These are phyloP conservation scores for Rugalucina vietnamica DNA, from an alignment of 2,888 invertebrate genomes.

Conservation along the genomic window DNA sequence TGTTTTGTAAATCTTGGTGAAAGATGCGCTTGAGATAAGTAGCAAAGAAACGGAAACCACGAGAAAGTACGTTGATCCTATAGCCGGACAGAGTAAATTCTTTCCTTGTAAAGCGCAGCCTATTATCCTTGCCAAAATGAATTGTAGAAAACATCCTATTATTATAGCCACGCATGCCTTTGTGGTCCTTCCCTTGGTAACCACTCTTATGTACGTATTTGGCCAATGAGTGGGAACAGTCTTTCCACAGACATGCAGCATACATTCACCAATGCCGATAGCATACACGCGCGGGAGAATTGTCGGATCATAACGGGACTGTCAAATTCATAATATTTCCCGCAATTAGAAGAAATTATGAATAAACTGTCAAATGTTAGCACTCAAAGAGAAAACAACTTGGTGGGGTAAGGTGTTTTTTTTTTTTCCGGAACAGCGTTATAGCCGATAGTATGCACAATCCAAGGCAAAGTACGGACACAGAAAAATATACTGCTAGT, in stretches of 20 bases:
- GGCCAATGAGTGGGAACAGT: neutral
- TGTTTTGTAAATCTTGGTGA: neutral
- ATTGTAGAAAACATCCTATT: neutral
- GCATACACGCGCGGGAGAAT: neutral
- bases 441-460: too few species aligned
- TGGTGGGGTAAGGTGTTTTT: neutral
- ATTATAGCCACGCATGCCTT: neutral
- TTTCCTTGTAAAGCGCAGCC: neutral
- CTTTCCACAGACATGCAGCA: neutral
- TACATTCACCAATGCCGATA: neutral
- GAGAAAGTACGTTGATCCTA: neutral
- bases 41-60: neutral
- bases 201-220: neutral
- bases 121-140: neutral
- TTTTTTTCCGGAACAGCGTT: neutral
- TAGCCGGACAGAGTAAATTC: neutral
- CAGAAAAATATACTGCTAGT: too few species aligned
- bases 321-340: neutral
- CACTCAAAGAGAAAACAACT: neutral
- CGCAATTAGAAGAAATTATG: neutral
- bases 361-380: neutral
- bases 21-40: neutral
- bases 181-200: neutral
- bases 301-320: neutral
- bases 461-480: too few species aligned